Percentiles rank a stretch among this genome's conserved stretches.
Evolutionary conservation across 2,113 vertebrate genomes (phyloP).

Genomic region (Melanocharis versteri): DNA sequence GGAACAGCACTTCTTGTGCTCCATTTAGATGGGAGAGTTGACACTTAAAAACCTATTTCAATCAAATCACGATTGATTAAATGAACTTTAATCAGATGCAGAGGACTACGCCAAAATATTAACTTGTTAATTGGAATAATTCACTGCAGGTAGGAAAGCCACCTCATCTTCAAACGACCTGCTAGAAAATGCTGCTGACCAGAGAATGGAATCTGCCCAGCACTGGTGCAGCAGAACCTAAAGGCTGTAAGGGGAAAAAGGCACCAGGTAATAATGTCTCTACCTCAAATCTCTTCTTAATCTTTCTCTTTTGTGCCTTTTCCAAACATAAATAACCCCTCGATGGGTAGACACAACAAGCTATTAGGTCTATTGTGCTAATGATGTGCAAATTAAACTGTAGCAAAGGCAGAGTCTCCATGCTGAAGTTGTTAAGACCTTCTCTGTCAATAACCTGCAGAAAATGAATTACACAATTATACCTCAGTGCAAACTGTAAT

Average conservation of each 20-base stretch:
- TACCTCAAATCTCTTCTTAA: not conserved
- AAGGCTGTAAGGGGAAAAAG: not conserved
- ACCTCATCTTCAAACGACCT: not conserved
- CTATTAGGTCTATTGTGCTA: not conserved
- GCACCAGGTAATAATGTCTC: not conserved
- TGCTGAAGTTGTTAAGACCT: slow-evolving; percentile 9
- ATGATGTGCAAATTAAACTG: slow-evolving; percentile 11
- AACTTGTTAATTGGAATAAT: not conserved
- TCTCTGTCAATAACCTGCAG: slow-evolving; percentile 43
- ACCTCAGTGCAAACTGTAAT: slow-evolving; percentile 45
- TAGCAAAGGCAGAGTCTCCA: not conserved
- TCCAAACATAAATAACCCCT: not conserved
- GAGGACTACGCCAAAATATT: not conserved
- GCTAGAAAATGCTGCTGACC: not conserved
- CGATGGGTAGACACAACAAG: not conserved
- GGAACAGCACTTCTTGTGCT: not conserved
- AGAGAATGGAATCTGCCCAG: not conserved
- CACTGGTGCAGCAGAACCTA: not conserved
- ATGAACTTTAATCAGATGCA: not conserved
- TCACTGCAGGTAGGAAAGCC: not conserved
- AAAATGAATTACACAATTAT: slow-evolving; percentile 49
- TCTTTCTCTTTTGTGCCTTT: not conserved
- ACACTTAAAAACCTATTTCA: not conserved
- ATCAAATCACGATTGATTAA: not conserved
- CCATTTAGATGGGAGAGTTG: not conserved